Evolutionary conservation across 2,797 vertebrate genomes (phyloP).

Genomic region (Danio choprae): DNA sequence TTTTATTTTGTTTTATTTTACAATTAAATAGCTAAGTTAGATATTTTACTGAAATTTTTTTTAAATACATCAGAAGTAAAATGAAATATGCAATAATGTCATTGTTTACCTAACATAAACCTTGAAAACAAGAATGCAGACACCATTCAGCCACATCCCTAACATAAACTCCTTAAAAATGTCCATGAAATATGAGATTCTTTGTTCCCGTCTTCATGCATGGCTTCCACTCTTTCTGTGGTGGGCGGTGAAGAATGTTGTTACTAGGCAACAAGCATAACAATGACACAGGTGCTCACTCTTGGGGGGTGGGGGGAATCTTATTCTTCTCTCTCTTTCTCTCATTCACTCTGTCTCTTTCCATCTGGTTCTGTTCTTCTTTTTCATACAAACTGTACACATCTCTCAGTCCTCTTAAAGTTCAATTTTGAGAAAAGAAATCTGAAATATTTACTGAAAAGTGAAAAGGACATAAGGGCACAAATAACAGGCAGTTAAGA

Average conservation of each 20-base stretch:
- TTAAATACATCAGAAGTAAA: too few relatives aligned
- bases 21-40: too few relatives aligned
- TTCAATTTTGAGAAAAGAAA: not conserved
- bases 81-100: too few relatives aligned
- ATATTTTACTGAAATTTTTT: too few relatives aligned
- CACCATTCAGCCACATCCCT: conserved; percentile 54
- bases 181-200: conserved; percentile 68
- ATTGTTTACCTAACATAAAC: conserved; percentile 63
- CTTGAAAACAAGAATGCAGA: conserved; percentile 56
- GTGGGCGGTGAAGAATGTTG: conserved; percentile 75
- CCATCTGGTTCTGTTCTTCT: conserved; percentile 29
- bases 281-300: conserved; percentile 82
- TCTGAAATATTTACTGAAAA: not conserved
- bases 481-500: not conserved
- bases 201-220: conserved; percentile 73
- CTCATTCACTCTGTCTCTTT: conserved; percentile 8
- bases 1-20: too few relatives aligned
- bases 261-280: conserved; percentile 87
- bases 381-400: not conserved
- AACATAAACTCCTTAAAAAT: conserved; percentile 66
- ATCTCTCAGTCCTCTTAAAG: conserved; percentile 8
- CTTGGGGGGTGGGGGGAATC: conserved; percentile 35
- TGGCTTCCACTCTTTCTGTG: conserved; percentile 67
- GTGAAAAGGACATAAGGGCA: conserved; percentile 6
- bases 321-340: conserved; percentile 32